These are phyloP conservation scores for Alligator mississippiensis DNA, from an alignment of 2,113 vertebrate species.

Conservation along the genomic window DNA sequence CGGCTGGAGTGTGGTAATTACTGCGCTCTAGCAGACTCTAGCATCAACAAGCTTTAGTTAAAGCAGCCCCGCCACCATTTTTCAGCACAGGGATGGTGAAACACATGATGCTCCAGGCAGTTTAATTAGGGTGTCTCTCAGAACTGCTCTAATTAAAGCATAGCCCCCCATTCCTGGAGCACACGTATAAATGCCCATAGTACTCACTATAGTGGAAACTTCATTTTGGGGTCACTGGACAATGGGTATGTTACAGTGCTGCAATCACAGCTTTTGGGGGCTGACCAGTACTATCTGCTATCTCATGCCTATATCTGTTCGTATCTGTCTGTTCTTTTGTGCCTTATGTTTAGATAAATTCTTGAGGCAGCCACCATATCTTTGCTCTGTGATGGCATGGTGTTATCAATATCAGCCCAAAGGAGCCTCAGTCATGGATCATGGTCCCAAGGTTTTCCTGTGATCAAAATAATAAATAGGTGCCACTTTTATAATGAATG, in stretches of 20 bases:
- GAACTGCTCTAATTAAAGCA: too few relatives aligned
- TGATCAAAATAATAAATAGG: too few relatives aligned
- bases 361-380: background rate
- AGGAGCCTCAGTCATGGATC: background rate
- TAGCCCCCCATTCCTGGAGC: too few relatives aligned
- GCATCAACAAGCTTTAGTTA: too few relatives aligned
- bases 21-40: too few relatives aligned
- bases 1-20: too few relatives aligned
- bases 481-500: rapidly evolving
- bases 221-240: rapidly evolving
- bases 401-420: too few relatives aligned
- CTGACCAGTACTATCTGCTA: background rate
- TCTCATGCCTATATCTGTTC: rapidly evolving
- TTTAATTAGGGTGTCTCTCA: too few relatives aligned
- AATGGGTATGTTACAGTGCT: background rate
- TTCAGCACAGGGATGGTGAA: too few relatives aligned
- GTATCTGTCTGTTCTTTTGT: background rate
- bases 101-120: too few relatives aligned
- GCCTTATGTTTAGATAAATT: background rate
- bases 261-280: rapidly evolving
- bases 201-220: background rate
- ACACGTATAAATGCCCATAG: background rate
- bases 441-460: background rate
- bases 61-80: too few relatives aligned
- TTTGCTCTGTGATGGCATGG: too few relatives aligned